phyloP scores from a whole-genome alignment of 2,888 invertebrate genomes.

The Parnassius apollo region DNA sequence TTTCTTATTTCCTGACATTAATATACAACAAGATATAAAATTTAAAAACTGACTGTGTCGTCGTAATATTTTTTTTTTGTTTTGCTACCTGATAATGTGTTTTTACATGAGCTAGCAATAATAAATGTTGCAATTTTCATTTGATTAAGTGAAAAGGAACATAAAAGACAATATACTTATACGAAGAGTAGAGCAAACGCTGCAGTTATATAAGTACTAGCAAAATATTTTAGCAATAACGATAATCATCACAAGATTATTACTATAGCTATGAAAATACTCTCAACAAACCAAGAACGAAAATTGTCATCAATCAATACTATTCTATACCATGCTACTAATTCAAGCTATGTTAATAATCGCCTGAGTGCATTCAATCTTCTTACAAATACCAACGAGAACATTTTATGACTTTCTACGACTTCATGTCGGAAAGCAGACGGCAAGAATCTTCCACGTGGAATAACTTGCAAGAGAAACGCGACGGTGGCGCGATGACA shows the following conservation, averaged over 20 bases:
- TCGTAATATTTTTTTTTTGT: too few relatives aligned
- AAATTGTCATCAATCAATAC: slow-evolving; percentile 65
- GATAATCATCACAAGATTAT: slow-evolving; percentile 57
- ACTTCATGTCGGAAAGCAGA: slow-evolving; percentile 48
- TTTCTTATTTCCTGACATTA: slow-evolving; percentile 18
- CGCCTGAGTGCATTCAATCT: slow-evolving; percentile 49
- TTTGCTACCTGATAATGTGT: too few relatives aligned
- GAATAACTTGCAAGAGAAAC: slow-evolving; percentile 50
- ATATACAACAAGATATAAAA: slow-evolving; percentile 5
- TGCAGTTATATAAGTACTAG: slow-evolving; percentile 12
- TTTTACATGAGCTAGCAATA: too few relatives aligned
- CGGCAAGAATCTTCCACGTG: slow-evolving; percentile 57
- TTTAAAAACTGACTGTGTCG: too few relatives aligned
- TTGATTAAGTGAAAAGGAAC: not conserved
- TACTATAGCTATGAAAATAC: slow-evolving; percentile 41
- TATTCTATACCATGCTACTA: slow-evolving; percentile 49
- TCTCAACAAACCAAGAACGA: slow-evolving; percentile 38
- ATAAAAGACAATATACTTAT: slow-evolving; percentile 11
- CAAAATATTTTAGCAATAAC: slow-evolving; percentile 29
- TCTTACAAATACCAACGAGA: slow-evolving; percentile 36
- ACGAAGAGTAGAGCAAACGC: slow-evolving; percentile 3
- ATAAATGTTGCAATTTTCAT: too few relatives aligned
- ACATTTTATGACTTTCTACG: slow-evolving; percentile 50
- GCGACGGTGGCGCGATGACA: slow-evolving; percentile 59
- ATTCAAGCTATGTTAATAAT: slow-evolving; percentile 41